Evolutionary conservation across 53 echinoderm and acorn worm genomes (phyloP), one percentile per base, ranked within the genome.

Genomic region (Luidia sarsii): DNA sequence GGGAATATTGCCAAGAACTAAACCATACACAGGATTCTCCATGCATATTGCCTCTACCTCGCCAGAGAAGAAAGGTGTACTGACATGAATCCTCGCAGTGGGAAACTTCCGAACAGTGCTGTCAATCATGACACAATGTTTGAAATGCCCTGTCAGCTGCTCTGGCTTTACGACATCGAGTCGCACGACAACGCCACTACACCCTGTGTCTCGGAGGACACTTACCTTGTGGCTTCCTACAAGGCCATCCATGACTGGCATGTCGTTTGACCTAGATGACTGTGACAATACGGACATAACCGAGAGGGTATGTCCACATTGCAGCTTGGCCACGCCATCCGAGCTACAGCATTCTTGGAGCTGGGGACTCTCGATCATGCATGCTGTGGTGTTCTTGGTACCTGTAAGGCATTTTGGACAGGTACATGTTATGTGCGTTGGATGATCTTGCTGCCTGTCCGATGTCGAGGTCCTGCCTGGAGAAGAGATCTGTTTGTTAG

Each of bases 181-280:
- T n/a, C 33, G 62, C 6, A 80, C 65, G 0, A 65, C 65, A 5
- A 80, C 81, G 18, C 81, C 81, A 15, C 35, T 30, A 64, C 65
- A 80, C 14, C 81, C 81, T 32, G 49, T 80, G 22, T 80, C 81
- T 27, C 81, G 16, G 3, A 80, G 33, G 49, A 80, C 81, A 20
- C 2, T 31, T 2, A 65, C 65, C 19, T 33, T 53, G 8, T 36
- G 50, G 1, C 18, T 16, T 19, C 36, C 67, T 23, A 82, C 55
- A 2, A 23, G 13, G 20, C 68, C 82, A 16, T 36, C 20, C 4
- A 39, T 43, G 20, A 82, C 82, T 10, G 82, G 82, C 68, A 68
- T 68, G 29, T 49, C 68, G 1, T 15, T 45, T 45, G 4, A 72
- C 32, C 39, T 52, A 27, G 18, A 52, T 38, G n/a, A n/a, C 38